A percentile compares a stretch with the other conserved stretches of the same genome.
phyloP scores from a whole-genome alignment of 2,113 vertebrate species.

The Pundamilia nyererei region DNA sequence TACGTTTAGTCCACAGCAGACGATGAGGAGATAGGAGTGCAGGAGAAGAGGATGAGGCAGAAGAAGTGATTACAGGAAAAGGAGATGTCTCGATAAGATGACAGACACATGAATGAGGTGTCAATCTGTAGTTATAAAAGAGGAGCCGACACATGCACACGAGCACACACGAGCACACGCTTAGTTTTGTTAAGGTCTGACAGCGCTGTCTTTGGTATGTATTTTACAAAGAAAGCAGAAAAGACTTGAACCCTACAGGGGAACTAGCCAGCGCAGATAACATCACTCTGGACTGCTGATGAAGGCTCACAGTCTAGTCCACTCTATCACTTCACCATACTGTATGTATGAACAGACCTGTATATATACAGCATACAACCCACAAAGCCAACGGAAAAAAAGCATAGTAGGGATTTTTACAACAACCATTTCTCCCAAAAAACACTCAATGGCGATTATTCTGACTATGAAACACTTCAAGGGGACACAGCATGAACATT shows the following conservation, averaged over 20 bases:
- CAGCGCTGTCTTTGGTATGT: not conserved
- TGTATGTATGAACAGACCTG: not conserved
- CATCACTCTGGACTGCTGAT: slow-evolving; percentile 6
- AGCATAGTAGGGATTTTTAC: not conserved
- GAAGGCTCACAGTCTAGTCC: not conserved
- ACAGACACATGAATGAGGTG: slow-evolving; percentile 33
- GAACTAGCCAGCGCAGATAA: slow-evolving; percentile 5
- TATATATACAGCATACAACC: not conserved
- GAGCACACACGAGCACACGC: not conserved
- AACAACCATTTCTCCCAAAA: not conserved
- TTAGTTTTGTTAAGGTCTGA: slow-evolving; percentile 3
- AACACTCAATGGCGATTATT: not conserved
- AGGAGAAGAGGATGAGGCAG: not conserved
- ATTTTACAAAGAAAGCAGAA: slow-evolving; percentile 28
- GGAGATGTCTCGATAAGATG: slow-evolving; percentile 43
- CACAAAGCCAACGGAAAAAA: not conserved
- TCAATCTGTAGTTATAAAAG: slow-evolving; percentile 13
- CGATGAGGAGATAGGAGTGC: slow-evolving; percentile 11
- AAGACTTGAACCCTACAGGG: slow-evolving; percentile 15
- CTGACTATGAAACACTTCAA: not conserved
- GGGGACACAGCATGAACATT: not conserved
- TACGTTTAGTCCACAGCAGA: slow-evolving; percentile 15
- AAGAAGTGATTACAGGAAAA: slow-evolving; percentile 41
- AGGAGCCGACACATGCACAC: slow-evolving; percentile 15
- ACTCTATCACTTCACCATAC: not conserved